Percentiles rank a stretch among this genome's conserved stretches.
These are phyloP conservation scores for Periophthalmodon schlosseri DNA, from an alignment of 2,113 vertebrate genomes.

Conservation along the genomic window DNA sequence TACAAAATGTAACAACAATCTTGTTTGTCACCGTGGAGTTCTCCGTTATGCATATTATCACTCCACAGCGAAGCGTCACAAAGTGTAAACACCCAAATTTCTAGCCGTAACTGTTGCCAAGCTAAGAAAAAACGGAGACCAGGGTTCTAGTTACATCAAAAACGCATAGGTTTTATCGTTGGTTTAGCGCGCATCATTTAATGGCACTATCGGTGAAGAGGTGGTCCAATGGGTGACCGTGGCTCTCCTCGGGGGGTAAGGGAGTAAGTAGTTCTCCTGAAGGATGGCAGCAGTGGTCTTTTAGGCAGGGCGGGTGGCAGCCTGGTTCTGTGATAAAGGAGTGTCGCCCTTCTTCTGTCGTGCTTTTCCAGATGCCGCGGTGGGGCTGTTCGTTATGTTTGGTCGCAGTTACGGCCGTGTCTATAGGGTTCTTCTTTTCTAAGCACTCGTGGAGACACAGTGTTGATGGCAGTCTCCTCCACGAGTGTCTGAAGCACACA, in stretches of 20 bases:
- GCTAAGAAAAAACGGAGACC: conserved; percentile 46
- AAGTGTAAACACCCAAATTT: conserved; percentile 68
- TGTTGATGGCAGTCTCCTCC: conserved; percentile 65
- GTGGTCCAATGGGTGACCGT: conserved; percentile 70
- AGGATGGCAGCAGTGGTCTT: conserved; percentile 65
- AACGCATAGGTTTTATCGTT: conserved; percentile 45
- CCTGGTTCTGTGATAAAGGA: conserved; percentile 49
- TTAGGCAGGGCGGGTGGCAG: conserved; percentile 58
- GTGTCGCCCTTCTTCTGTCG: conserved; percentile 53
- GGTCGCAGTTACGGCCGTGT: conserved; percentile 35
- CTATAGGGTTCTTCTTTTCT: conserved; percentile 23
- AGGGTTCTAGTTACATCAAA: conserved; percentile 42
- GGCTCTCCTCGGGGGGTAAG: conserved; percentile 60
- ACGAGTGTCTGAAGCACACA: conserved; percentile 70
- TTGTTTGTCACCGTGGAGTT: conserved; percentile 51
- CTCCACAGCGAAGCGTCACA: conserved; percentile 62
- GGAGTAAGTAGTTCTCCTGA: conserved; percentile 54
- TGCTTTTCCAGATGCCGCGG: conserved; percentile 69
- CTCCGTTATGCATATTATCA: conserved; percentile 37
- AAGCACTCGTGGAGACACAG: conserved; percentile 60
- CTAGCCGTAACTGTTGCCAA: conserved; percentile 51
- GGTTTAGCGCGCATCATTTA: conserved; percentile 71
- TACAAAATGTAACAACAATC: conserved; percentile 37
- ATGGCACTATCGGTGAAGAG: conserved; percentile 74
- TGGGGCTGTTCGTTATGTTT: conserved; percentile 34